Evolutionary conservation across 2,888 invertebrate genomes (phyloP).

Genomic region (Hydroisotoma schaefferi): DNA sequence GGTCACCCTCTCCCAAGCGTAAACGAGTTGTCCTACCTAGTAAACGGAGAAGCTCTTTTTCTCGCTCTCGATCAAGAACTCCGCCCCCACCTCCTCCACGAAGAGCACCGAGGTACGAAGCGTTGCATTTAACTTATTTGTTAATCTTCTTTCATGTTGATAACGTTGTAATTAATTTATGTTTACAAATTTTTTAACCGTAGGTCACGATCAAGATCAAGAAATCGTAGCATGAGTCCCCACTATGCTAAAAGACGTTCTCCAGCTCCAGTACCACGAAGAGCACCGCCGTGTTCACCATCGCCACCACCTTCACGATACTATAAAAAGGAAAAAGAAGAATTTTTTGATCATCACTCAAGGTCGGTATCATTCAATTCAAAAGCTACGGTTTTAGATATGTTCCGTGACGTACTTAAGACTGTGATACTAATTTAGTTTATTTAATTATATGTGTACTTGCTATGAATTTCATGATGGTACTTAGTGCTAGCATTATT

Average conservation of each 20-base stretch:
- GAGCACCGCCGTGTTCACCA: slow-evolving; percentile 45
- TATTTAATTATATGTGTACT: too few species aligned
- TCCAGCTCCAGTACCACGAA: too few species aligned
- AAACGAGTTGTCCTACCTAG: slow-evolving; percentile 31
- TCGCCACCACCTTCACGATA: slow-evolving; percentile 45
- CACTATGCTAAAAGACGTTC: slow-evolving; percentile 25
- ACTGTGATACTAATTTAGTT: too few species aligned
- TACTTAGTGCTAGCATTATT: too few species aligned
- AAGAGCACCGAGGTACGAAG: too few species aligned
- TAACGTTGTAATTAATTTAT: too few species aligned
- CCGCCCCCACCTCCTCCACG: slow-evolving; percentile 50
- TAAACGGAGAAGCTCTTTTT: slow-evolving; percentile 50
- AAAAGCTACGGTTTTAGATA: too few species aligned
- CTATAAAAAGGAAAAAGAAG: slow-evolving; percentile 43
- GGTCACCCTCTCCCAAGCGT: slow-evolving; percentile 48
- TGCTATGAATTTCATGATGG: too few species aligned
- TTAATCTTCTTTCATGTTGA: too few species aligned
- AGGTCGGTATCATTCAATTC: slow-evolving; percentile 13
- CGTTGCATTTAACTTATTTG: too few species aligned
- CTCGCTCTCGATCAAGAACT: slow-evolving; percentile 52
- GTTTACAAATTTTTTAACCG: too few species aligned
- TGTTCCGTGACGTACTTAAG: too few species aligned
- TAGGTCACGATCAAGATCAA: slow-evolving; percentile 25
- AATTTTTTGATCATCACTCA: slow-evolving; percentile 37
- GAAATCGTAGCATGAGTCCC: slow-evolving; percentile 30